These are phyloP conservation scores for Forpus xanthops DNA, from an alignment of 2,797 vertebrate species.

Conservation along the genomic window DNA sequence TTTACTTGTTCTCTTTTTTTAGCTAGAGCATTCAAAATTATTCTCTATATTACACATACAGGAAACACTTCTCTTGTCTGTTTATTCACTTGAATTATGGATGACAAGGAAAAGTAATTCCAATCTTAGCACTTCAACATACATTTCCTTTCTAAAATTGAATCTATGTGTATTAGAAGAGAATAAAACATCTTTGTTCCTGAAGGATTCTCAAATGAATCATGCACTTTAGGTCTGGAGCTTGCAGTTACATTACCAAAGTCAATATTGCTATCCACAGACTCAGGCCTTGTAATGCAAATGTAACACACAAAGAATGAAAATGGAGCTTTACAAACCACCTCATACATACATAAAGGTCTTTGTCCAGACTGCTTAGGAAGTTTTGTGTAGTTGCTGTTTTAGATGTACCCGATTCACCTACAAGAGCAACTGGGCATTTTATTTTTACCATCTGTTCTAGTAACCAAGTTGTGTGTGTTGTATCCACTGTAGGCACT, in stretches of 20 bases:
- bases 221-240: not conserved
- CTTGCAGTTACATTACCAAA: not conserved
- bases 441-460: conserved; percentile 91
- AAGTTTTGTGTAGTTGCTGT: conserved; percentile 94
- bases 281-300: not conserved
- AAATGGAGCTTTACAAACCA: not conserved
- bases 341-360: conserved; percentile 78
- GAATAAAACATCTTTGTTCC: not conserved
- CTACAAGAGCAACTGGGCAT: conserved; percentile 88
- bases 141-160: not conserved
- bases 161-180: not conserved
- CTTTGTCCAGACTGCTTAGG: conserved; percentile 82
- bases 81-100: not conserved
- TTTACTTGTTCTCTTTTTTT: not conserved
- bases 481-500: conserved; percentile 96
- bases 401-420: conserved; percentile 96
- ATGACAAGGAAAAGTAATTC: not conserved
- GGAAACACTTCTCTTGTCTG: not conserved
- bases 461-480: conserved; percentile 87
- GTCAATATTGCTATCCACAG: not conserved
- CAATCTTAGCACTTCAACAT: not conserved
- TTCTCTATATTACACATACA: not conserved
- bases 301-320: not conserved
- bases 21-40: not conserved
- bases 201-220: not conserved